A percentile compares a stretch with the other conserved stretches of the same genome.
These are phyloP conservation scores for Achroia grisella DNA, from an alignment of 1,140 invertebrate genomes.

Conservation along the genomic window DNA sequence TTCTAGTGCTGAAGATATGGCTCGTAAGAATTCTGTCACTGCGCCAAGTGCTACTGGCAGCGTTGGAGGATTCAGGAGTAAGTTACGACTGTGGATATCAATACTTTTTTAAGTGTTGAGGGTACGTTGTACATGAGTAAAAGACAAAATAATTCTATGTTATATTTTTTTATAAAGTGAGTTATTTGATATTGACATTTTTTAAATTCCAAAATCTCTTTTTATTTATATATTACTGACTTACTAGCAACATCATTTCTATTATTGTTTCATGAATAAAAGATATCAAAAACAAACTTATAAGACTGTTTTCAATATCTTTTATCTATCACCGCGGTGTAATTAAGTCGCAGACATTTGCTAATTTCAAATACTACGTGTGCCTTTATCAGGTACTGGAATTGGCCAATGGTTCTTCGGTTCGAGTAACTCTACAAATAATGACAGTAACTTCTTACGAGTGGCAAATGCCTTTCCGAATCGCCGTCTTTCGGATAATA, in stretches of 20 bases:
- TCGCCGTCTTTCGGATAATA: conserved; percentile 92
- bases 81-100: conserved; percentile 10
- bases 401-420: conserved; percentile 80
- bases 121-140: too few relatives aligned
- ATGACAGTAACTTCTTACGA: conserved; percentile 88
- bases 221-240: too few relatives aligned
- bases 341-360: too few relatives aligned
- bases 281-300: too few relatives aligned
- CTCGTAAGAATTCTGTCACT: conserved; percentile 84
- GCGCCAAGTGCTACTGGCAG: conserved; percentile 22
- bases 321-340: too few relatives aligned
- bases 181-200: too few relatives aligned
- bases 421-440: conserved; percentile 47
- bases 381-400: conserved; percentile 32
- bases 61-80: conserved; percentile 42
- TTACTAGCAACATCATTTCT: too few relatives aligned
- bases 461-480: conserved; percentile 87
- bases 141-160: too few relatives aligned
- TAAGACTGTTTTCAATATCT: too few relatives aligned
- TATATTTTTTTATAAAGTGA: too few relatives aligned
- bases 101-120: not conserved
- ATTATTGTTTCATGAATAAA: too few relatives aligned
- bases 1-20: conserved; percentile 91
- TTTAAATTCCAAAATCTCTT: too few relatives aligned
- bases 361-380: not conserved